phyloP scores from a whole-genome alignment of 2,888 invertebrate genomes.

The Sclerodermus sp. region DNA sequence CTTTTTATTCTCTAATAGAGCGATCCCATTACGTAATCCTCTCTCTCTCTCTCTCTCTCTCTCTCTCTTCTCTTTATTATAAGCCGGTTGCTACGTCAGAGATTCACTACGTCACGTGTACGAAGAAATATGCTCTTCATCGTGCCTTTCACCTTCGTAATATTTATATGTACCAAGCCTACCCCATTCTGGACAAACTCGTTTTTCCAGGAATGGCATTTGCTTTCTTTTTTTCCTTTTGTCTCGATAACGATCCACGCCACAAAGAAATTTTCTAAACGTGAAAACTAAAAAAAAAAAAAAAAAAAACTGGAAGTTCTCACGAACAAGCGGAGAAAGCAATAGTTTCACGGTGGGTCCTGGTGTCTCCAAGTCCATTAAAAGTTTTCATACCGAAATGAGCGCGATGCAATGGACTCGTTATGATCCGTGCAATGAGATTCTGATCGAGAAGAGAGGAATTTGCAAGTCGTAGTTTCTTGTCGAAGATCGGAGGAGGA shows the following conservation, averaged over 20 bases:
- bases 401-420: no score
- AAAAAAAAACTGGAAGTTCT: no score
- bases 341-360: no score
- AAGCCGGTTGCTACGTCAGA: slow-evolving; percentile 14
- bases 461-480: no score
- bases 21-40: neutral
- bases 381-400: no score
- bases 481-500: neutral
- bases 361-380: no score
- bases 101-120: slow-evolving; percentile 21
- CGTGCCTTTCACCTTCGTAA: slow-evolving; percentile 36
- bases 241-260: no score
- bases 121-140: slow-evolving; percentile 28
- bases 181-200: slow-evolving; percentile 30
- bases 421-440: no score
- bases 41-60: slow-evolving; percentile 8
- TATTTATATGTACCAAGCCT: slow-evolving; percentile 22
- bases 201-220: slow-evolving; percentile 19
- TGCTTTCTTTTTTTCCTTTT: slow-evolving; percentile 22
- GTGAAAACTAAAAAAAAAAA: neutral
- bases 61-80: slow-evolving; percentile 10
- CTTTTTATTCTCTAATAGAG: slow-evolving; percentile 1
- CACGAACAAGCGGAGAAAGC: no score
- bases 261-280: neutral
- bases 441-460: no score